phyloP scores from a whole-genome alignment of 2,888 invertebrate genomes.

The Trichogramma evanescens region DNA sequence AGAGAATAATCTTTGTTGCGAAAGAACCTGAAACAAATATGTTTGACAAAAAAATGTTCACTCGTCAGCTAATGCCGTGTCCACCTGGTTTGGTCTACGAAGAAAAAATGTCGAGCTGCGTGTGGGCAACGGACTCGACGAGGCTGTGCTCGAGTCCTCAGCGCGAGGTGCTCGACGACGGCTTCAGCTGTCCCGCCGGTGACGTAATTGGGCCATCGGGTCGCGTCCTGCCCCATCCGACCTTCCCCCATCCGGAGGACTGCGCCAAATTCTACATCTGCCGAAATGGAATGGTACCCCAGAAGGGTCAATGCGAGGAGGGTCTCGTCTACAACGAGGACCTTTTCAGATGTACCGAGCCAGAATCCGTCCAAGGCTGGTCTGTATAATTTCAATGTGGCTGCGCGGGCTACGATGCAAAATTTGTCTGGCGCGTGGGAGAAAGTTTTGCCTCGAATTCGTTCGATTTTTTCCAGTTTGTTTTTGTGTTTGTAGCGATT shows the following conservation, averaged over 20 bases:
- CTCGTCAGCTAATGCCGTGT: slow-evolving; percentile 49
- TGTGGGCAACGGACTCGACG: slow-evolving; percentile 63
- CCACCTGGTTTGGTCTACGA: slow-evolving; percentile 73
- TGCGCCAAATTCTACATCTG: slow-evolving; percentile 80
- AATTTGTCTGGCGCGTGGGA: neutral
- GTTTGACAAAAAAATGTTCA: neutral
- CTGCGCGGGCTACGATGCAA: neutral
- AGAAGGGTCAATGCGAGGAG: slow-evolving; percentile 65
- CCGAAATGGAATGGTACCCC: slow-evolving; percentile 67
- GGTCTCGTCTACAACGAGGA: slow-evolving; percentile 75
- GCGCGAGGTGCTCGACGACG: slow-evolving; percentile 64
- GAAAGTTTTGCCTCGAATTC: neutral
- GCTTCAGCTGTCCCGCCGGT: slow-evolving; percentile 69
- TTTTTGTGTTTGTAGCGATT: too few species aligned
- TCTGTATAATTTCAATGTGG: slow-evolving; percentile 41
- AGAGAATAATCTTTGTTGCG: neutral
- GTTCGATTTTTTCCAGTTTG: neutral
- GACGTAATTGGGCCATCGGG: slow-evolving; percentile 63
- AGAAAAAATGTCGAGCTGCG: slow-evolving; percentile 64
- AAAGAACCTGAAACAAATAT: neutral
- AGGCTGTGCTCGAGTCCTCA: slow-evolving; percentile 52
- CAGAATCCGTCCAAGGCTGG: slow-evolving; percentile 73
- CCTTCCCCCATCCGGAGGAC: slow-evolving; percentile 71
- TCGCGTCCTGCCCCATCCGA: slow-evolving; percentile 66
- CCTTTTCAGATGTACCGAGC: slow-evolving; percentile 68